phyloP scores from a whole-genome alignment of 2,888 invertebrate genomes.

The Chloroclysta siterata region DNA sequence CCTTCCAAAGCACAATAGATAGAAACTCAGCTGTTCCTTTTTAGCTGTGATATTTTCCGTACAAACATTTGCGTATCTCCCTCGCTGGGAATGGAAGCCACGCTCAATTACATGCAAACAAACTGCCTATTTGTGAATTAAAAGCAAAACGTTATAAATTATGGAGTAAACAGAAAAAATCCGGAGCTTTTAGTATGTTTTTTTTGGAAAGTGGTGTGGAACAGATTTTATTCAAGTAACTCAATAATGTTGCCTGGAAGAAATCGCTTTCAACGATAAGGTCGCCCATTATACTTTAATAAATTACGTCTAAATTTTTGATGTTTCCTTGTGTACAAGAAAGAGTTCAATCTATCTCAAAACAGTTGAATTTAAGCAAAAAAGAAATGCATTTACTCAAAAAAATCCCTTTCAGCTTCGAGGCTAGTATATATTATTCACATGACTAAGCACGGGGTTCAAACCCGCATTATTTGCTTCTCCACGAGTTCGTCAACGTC shows the following conservation, averaged over 20 bases:
- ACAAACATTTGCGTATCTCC: conserved; percentile 37
- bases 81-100: conserved; percentile 37
- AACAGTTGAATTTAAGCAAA: no score
- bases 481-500: not conserved
- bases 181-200: conserved; percentile 2
- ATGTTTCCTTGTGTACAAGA: no score
- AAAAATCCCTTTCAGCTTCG: no score
- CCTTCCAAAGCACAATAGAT: not conserved
- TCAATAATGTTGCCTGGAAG: no score
- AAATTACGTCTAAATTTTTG: no score
- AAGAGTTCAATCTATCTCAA: no score
- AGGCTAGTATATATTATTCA: no score
- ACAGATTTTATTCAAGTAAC: not conserved
- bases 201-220: not conserved
- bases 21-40: not conserved
- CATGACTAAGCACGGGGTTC: no score
- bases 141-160: conserved; percentile 31
- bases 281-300: no score
- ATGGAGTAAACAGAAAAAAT: conserved; percentile 20
- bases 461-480: not conserved
- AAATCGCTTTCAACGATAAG: no score
- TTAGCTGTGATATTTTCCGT: conserved; percentile 11
- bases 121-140: conserved; percentile 42
- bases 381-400: no score
- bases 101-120: conserved; percentile 47